Conservation (phyloP, 2,888 invertebrate species). For the Emmelina monodactyla region DNA sequence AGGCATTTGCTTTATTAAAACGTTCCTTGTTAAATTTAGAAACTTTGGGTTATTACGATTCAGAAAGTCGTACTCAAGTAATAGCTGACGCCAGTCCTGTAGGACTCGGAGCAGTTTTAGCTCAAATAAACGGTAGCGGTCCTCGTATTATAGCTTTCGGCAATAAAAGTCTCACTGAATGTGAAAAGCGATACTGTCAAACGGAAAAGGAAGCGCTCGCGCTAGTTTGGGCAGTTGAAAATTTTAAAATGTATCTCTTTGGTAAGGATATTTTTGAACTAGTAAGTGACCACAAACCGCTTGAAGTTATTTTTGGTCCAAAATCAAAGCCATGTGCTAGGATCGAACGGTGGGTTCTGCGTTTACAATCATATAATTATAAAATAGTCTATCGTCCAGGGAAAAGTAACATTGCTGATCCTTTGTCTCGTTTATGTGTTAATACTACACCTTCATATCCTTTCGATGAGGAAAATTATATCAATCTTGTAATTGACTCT, state of each 20-base stretch:
- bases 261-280: slow-evolving; percentile 5
- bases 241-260: slow-evolving; percentile 5
- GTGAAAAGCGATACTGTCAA: slow-evolving; percentile 3
- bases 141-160: slow-evolving; percentile 7
- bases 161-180: slow-evolving; percentile 3
- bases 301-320: slow-evolving; percentile 3
- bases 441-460: not conserved
- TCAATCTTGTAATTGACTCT: slow-evolving; percentile 2
- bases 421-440: not conserved
- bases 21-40: too few relatives aligned
- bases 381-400: slow-evolving; percentile 6
- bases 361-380: slow-evolving; percentile 7
- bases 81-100: slow-evolving; percentile 5
- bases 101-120: slow-evolving; percentile 5
- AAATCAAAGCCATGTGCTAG: slow-evolving; percentile 10
- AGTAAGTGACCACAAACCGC: slow-evolving; percentile 3
- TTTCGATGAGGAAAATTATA: not conserved
- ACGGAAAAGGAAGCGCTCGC: slow-evolving; percentile 6
- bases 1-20: too few relatives aligned
- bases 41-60: too few relatives aligned
- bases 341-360: slow-evolving; percentile 9
- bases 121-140: not conserved
- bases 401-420: slow-evolving; percentile 7
- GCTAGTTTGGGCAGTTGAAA: slow-evolving; percentile 5
- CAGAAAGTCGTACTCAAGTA: slow-evolving; percentile 2